Conservation (phyloP, 2,797 vertebrate species). For the Cyprinella venusta region DNA sequence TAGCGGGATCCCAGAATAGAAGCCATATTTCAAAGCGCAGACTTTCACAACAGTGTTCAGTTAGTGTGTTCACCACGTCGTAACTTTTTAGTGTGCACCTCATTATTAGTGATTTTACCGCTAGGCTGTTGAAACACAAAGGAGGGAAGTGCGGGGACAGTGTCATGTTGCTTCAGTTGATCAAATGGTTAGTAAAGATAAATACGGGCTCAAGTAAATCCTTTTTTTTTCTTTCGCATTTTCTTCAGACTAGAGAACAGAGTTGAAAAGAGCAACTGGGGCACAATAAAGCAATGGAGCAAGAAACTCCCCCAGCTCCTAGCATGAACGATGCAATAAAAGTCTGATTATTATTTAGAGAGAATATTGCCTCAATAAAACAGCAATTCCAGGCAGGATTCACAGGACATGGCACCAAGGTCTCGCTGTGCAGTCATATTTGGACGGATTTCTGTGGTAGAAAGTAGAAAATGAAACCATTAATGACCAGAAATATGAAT, state of each 20-base stretch:
- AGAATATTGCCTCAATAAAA: slow-evolving; percentile 63
- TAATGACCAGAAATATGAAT: slow-evolving; percentile 22
- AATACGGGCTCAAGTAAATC: slow-evolving; percentile 50
- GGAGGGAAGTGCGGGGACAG: slow-evolving; percentile 6
- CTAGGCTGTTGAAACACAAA: slow-evolving; percentile 36
- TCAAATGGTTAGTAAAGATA: slow-evolving; percentile 49
- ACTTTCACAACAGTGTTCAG: slow-evolving; percentile 46
- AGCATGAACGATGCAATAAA: slow-evolving; percentile 63
- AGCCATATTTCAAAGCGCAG: slow-evolving; percentile 50
- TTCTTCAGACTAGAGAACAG: slow-evolving; percentile 47
- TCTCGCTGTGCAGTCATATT: slow-evolving; percentile 50
- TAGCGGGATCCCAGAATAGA: slow-evolving; percentile 49
- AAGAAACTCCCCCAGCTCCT: slow-evolving; percentile 47
- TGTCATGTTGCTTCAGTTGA: slow-evolving; percentile 36
- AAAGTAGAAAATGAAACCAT: slow-evolving; percentile 22
- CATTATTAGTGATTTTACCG: slow-evolving; percentile 47
- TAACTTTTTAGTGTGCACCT: slow-evolving; percentile 37
- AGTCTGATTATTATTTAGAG: slow-evolving; percentile 62
- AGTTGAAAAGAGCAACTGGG: slow-evolving; percentile 53
- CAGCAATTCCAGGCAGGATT: slow-evolving; percentile 52
- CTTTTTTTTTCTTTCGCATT: slow-evolving; percentile 17
- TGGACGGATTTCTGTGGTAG: slow-evolving; percentile 22
- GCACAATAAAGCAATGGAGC: slow-evolving; percentile 55
- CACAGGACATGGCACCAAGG: slow-evolving; percentile 50
- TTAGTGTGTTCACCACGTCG: slow-evolving; percentile 19